Evolutionary conservation across 2,888 invertebrate species (phyloP), one percentile per base, ranked within the genome.

Genomic region (Plebejus argus): DNA sequence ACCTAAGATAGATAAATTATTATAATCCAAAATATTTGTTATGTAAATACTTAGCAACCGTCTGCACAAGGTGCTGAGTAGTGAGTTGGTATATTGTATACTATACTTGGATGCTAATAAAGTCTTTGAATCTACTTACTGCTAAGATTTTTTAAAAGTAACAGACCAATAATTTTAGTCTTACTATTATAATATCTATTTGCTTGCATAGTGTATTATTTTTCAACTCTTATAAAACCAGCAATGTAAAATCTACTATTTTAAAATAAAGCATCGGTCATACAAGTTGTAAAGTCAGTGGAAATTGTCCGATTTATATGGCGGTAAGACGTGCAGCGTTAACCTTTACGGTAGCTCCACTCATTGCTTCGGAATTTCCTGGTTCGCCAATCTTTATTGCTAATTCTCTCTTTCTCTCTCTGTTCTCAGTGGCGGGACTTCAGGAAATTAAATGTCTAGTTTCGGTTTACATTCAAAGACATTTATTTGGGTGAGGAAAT

Each of bases 311-410:
- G 28, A 49, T 53, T 74, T 74, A 74, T 74, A 53, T 23, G 74
- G 45, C 20, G 45, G 53, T 49, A 49, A 49, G 53, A 53, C 74
- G 49, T 74, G 53, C 74, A 45, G 72, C 45, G 72, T n/a, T 53
- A 49, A 53, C 53, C 53, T 74, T 74, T 53, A 76, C 76, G 70
- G 18, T 18, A 6, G 49, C 76, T 39, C 28, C 23, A 76, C 70
- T 76, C 76, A 70, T 66, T 70, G 76, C 76, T 70, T 28, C 45
- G 49, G 49, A 45, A 76, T 76, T 76, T 76, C 61, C 66, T 76
- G 66, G 66, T 76, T 23, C 70, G n/a, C 76, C 76, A 45, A 70
- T 76, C 76, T 76, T 76, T 76, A 76, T 66, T 76, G 70, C 76
- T 70, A 70, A 70, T 76, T 70, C 70, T 70, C 66, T 66, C 61